Base-by-base conservation (phyloP, 2,113 vertebrate species). In the Phoenicopterus ruber region DNA sequence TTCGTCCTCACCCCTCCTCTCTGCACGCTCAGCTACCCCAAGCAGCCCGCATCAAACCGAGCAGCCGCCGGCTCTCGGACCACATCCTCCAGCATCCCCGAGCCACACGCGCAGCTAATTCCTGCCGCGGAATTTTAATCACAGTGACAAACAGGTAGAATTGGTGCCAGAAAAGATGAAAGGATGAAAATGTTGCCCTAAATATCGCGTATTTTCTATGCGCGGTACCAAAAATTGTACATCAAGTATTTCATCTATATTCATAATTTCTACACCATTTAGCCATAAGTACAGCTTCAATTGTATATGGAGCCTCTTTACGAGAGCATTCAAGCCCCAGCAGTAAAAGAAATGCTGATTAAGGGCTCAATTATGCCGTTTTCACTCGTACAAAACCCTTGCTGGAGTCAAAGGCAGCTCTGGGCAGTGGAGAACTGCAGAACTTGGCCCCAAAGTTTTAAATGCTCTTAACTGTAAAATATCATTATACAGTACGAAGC, bases 201-300 rank as follows among this genome's bases (percentile, higher is more conserved):
- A 97, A 95, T 96, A 96, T 88, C 21, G 1, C 59, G 0, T 55
- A 58, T 91, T 94, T 95, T 91, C 86, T 69, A 49, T 59, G 74
- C 1, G 0, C 5, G 2, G 91, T 65, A 50, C 83, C 82, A 92
- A 83, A 97, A 97, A 91, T 86, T 29, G 67, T 83, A 83, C 66
- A 67, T 95, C 62, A 66, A 95, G 79, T 94, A 81, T 91, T 97
- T 88, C 19, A 93, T 92, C 82, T 96, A 52, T 90, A 96, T 96
- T 96, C 97, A 95, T 95, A 86, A 95, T 96, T 96, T 94, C 95
- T 94, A 94, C 82, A 36, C n/a, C 81, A 96, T 94, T 96, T 96
- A 94, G 84, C 82, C 29, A 19, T 77, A 97, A 97, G 89, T 97
- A 88, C 69, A 93, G 91, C 87, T 93, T 73, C 90, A 91, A 88